Evolutionary conservation across 2,888 invertebrate species (phyloP), one percentile per base, ranked within the genome.

Genomic region (Phyto melanocephala): DNA sequence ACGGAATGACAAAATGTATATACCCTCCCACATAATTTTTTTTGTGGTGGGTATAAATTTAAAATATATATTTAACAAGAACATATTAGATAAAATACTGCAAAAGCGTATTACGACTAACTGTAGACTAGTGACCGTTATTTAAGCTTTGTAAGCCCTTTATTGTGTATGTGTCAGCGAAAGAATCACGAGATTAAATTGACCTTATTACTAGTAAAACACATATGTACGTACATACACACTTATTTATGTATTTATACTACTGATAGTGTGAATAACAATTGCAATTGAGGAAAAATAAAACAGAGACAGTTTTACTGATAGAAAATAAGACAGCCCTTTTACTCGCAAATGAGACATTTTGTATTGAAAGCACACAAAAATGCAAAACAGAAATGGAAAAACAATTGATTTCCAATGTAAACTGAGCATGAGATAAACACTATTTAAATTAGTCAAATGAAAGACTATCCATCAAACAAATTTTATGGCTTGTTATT

Each of bases 101-200:
- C n/a, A n/a, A n/a, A n/a, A n/a, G n/a, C n/a, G n/a, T n/a, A n/a
- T n/a, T n/a, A n/a, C 28, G 6, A 5, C 6, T 28, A 28, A 63
- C 63, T 54, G 54, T 20, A 74, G 56, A 67, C 72, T 68, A 80
- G 80, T 84, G 75, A 79, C 74, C 78, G 67, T 81, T 78, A 75
- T 84, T 81, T 81, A 28, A 65, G 72, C 68, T 58, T 42, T 60
- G 33, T 62, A 83, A 83, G 42, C 71, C 67, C 65, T 63, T 56
- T 42, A 17, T 50, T 71, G 33, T 75, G 40, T 62, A 68, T 70
- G 45, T 77, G 74, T 72, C 72, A 65, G 78, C 58, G 20, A 67
- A 76, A 68, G 62, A 74, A 76, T 70, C 81, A 83, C 83, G 83
- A 79, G 83, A 83, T 81, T 81, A 79, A 83, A 79, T 79, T 80